Base-by-base conservation (phyloP, 1,140 invertebrate genomes). In the Gyrodactylus salaris region DNA sequence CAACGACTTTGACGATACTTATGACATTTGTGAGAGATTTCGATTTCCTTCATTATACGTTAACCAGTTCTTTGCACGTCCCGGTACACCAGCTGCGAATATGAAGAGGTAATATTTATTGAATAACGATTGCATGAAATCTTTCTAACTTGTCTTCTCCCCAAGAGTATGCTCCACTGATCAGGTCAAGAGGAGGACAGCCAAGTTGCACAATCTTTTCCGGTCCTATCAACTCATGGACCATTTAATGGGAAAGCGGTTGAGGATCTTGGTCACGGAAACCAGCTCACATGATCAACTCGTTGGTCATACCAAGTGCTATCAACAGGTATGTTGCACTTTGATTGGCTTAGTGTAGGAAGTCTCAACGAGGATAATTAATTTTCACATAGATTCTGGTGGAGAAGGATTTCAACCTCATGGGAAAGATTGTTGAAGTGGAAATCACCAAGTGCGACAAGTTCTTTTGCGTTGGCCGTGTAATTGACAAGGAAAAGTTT, bases 51-150 rank as follows among this genome's bases (percentile, higher is more conserved):
- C 87, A 77, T 82, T 98, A 1, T 97, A 94, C 79, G 97, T 97
- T 74, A 97, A 98, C 82, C 92, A 97, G 80, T 98, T 93, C 81
- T 98, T 89, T 77, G 89, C 93, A 0, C 81, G 94, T 70, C 90
- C 91, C 0, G 91, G 91, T 0, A 98, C 93, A 0, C 90, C 90
- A 0, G 93, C 93, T 1, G 91, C 91, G 2, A 86, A 86, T 77
- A 88, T 98, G 86, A 81, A 83, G 1, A 88, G 78, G 83, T 84
- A 78, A 76, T 68, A 74, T 26, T 20, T 21, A 73, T 71, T 27
- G 1, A 68, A 22, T 73, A n/a, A 0, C 27, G 1, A 74, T 68
- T 24, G 20, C 21, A 73, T 74, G 34, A 20, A 26, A 25, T 2
- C 72, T 68, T 75, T 21, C 34, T 27, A n/a, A 25, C 1, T 20